A percentile compares a stretch with the other conserved stretches of the same genome.
These are phyloP conservation scores for Onychomys torridus DNA, from an alignment of 2,797 vertebrate species.

Conservation along the genomic window DNA sequence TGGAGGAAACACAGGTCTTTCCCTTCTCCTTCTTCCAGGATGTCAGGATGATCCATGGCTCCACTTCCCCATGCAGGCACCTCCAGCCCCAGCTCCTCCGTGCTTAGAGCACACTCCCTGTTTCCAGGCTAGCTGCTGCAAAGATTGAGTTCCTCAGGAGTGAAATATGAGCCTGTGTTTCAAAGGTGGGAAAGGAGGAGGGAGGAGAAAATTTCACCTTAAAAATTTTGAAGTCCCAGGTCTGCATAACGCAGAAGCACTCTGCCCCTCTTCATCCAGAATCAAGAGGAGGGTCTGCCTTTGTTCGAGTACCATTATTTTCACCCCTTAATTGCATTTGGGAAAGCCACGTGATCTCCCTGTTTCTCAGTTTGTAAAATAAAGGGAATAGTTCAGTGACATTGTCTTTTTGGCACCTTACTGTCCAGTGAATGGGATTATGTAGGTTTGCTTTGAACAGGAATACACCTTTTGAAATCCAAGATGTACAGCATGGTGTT, in stretches of 20 bases:
- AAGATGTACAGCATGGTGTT: neutral
- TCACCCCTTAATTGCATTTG: neutral
- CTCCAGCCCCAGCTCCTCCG: neutral
- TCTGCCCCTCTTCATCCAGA: too few species aligned
- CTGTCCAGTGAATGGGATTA: neutral
- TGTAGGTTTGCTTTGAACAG: neutral
- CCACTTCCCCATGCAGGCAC: neutral
- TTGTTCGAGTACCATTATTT: neutral
- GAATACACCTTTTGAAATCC: neutral
- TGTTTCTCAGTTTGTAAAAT: slow-evolving; percentile 43
- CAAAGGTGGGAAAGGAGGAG: neutral
- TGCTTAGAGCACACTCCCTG: neutral
- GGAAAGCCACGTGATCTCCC: neutral
- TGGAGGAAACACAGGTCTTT: neutral
- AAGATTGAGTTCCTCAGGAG: neutral
- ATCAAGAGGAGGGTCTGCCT: neutral
- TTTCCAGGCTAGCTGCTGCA: neutral
- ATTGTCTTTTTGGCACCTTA: neutral
- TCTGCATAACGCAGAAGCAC: neutral
- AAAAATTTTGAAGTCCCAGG: neutral
- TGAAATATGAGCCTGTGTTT: slow-evolving; percentile 53
- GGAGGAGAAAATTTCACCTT: slow-evolving; percentile 4
- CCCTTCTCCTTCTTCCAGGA: neutral
- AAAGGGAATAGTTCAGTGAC: neutral
- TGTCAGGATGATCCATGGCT: neutral